A percentile compares a stretch with the other conserved stretches of the same genome.
Evolutionary conservation across 2,888 invertebrate species (phyloP).

Genomic region (Tachina fera): DNA sequence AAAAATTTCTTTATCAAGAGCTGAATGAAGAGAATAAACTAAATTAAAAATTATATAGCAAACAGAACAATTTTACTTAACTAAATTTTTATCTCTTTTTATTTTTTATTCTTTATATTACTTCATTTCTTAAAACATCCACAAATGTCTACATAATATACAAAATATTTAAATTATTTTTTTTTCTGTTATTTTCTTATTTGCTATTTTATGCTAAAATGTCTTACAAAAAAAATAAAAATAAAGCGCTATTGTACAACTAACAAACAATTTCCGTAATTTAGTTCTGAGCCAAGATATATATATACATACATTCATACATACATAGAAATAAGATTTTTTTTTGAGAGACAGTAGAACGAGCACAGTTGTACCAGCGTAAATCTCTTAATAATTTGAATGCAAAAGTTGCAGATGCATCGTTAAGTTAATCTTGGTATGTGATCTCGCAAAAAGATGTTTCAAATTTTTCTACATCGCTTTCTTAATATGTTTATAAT

Average conservation of each 20-base stretch:
- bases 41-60: slow-evolving; percentile 49
- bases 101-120: neutral
- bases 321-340: neutral
- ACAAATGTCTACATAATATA: slow-evolving; percentile 6
- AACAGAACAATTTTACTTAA: slow-evolving; percentile 25
- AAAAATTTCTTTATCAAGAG: slow-evolving; percentile 42
- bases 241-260: slow-evolving; percentile 45
- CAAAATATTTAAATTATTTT: slow-evolving; percentile 26
- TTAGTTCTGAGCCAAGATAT: slow-evolving; percentile 59
- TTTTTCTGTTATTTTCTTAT: neutral
- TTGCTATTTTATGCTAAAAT: slow-evolving; percentile 29
- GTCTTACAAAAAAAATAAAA: slow-evolving; percentile 46
- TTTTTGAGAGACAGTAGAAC: slow-evolving; percentile 14
- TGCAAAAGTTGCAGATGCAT: slow-evolving; percentile 63
- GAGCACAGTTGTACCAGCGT: slow-evolving; percentile 27
- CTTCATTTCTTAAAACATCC: slow-evolving; percentile 28
- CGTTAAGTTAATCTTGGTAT: slow-evolving; percentile 52
- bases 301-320: too few relatives aligned
- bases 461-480: slow-evolving; percentile 2
- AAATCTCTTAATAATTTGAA: slow-evolving; percentile 64
- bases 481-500: slow-evolving; percentile 41
- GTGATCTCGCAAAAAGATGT: slow-evolving; percentile 44
- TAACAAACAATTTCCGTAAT: slow-evolving; percentile 67
- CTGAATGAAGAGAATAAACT: slow-evolving; percentile 40
- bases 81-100: neutral